Base-by-base conservation (phyloP, 53 echinoderm and acorn worm genomes). In the Zoroaster sp. region DNA sequence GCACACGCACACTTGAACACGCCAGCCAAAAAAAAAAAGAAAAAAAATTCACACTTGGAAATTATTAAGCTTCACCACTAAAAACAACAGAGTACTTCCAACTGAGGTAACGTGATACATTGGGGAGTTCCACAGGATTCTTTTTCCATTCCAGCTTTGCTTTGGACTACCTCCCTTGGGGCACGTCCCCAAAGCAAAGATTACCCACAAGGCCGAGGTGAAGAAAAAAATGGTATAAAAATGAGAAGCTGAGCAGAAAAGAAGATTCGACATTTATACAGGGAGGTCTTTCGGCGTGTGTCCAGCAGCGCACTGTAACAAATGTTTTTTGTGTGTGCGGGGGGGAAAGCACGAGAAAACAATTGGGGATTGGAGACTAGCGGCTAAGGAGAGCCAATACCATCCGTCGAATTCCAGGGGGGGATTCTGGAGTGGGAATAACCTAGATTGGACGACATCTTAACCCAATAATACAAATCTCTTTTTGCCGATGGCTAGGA, bases 381-480 rank as follows among this genome's bases (percentile, higher is more conserved):
- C 15, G 40, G 18, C 41, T 47, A 17, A 77, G 41, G 45, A 14
- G 45, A 51, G 45, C 30, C 23, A 39, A 31, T 59, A 59, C 38
- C 23, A 80, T 80, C 68, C 68, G 68, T 66, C 30, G 41, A 66
- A 82, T 82, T 82, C 82, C 82, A 32, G 44, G 25, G 82, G 66
- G 82, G 68, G 66, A 82, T 68, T 6, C 18, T 28, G 15, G 82
- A 67, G 68, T 40, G 44, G 68, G 66, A 82, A 82, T 67, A 66
- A 32, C 82, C 68, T 43, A 82, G 82, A 82, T 82, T 82, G 82
- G 82, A 82, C 82, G 82, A 82, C 82, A 37, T 82, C 68, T 67
- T 82, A 82, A 82, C 82, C 82, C 32, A 80, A 82, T 82, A 82
- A 82, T 66, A 82, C 82, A 82, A 82, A 82, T 82, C 67, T 82